Conservation (phyloP, 1,140 invertebrate species). For the Antheraea mylitta region DNA sequence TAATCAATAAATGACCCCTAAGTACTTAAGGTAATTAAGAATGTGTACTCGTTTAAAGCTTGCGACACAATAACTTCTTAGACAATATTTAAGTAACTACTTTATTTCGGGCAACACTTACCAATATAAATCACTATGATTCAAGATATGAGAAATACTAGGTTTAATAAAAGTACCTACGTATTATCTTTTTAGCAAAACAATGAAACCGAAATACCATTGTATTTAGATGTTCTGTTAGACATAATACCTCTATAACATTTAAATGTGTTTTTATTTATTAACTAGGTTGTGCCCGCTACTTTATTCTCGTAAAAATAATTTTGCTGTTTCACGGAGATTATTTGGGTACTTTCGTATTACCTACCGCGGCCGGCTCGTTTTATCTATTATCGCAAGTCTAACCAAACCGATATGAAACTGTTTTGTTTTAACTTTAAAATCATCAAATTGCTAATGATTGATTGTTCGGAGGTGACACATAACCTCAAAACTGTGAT, state of each 20-base stretch:
- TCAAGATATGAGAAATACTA: not conserved
- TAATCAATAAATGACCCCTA: not conserved
- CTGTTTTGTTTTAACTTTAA: no score
- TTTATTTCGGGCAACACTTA: not conserved
- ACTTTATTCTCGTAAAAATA: no score
- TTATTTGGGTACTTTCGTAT: no score
- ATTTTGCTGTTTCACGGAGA: no score
- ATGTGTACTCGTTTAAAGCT: not conserved
- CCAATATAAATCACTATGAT: not conserved
- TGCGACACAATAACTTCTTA: not conserved
- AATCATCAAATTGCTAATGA: no score
- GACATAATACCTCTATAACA: not conserved
- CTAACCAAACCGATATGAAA: no score
- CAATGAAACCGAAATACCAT: not conserved
- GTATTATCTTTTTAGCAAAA: not conserved
- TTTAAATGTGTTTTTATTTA: no score
- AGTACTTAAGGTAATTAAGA: not conserved
- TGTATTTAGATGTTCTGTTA: not conserved
- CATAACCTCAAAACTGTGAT: no score
- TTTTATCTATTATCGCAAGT: no score
- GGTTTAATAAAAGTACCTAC: not conserved
- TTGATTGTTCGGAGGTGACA: no score
- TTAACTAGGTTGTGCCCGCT: no score
- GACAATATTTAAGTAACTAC: not conserved
- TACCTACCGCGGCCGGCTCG: no score